Evolutionary conservation across 2,113 vertebrate species (phyloP), one percentile per base, ranked within the genome.

Genomic region (Chrysemys picta): DNA sequence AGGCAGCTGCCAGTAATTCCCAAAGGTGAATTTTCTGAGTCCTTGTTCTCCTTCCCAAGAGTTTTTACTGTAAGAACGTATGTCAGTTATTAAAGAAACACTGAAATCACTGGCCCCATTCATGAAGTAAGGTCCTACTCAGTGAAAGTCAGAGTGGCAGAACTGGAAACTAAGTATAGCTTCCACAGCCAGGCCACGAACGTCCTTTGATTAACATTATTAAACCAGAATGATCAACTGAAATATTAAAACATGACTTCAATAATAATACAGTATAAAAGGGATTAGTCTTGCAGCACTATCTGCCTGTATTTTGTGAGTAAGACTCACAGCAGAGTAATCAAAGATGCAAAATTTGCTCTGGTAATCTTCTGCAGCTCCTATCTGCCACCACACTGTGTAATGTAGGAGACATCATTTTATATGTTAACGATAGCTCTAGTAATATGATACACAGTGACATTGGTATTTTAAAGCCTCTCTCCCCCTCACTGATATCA

Each of bases 131-230:
- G 75, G 31, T 17, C 35, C 13, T 65, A 85, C 42, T 57, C 49
- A 21, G 6, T 47, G 78, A 24, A 76, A 45, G 42, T 27, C 27
- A 57, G 56, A 27, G 22, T 6, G 42, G 35, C 35, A 78, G 24
- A 12, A 42, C 24, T 45, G 42, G 82, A 79, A 35, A 69, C 8
- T n/a, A 69, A 50, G 56, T 42, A 35, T 81, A 35, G 35, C 45
- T 31, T 79, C 50, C 7, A 79, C 4, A 4, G 50, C 79, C 42
- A 52, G 22, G 65, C 49, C 65, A 62, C 50, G 49, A 54, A 45
- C 0, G 0, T 11, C 3, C 11, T 27, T 22, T 38, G 83, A n/a
- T 86, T 52, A 38, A 6, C 35, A 10, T 69, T 81, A 38, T 6
- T 78, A 49, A 49, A 88, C 42, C 65, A 56, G 35, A 57, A 49